Percentiles rank a stretch among this genome's conserved stretches.
These are phyloP conservation scores for Eubasilissa regina DNA, from an alignment of 1,140 invertebrate genomes.

Conservation along the genomic window DNA sequence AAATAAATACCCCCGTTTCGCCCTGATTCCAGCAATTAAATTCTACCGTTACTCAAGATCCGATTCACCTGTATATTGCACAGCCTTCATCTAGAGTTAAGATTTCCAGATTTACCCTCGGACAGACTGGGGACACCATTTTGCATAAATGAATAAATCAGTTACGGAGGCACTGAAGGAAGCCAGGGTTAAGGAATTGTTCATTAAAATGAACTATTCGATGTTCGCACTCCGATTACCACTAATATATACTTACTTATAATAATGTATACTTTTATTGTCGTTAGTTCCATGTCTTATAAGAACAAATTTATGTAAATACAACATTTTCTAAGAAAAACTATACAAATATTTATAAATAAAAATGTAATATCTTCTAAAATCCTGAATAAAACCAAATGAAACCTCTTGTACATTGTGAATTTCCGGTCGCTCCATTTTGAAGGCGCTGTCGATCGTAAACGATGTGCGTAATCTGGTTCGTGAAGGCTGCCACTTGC, in stretches of 20 bases:
- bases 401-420: background rate
- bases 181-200: constrained; percentile 25
- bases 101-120: constrained; percentile 52
- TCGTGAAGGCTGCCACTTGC: constrained; percentile 58
- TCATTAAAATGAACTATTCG: constrained; percentile 12
- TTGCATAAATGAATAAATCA: constrained; percentile 60
- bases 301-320: no score
- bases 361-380: background rate
- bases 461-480: constrained; percentile 58
- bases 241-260: no score
- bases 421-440: constrained; percentile 10
- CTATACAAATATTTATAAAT: no score
- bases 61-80: constrained; percentile 52
- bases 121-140: constrained; percentile 33
- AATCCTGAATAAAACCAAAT: background rate
- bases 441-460: constrained; percentile 45
- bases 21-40: constrained; percentile 60
- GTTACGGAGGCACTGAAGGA: constrained; percentile 26
- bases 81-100: constrained; percentile 45
- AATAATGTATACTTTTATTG: no score
- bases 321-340: no score
- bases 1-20: constrained; percentile 56
- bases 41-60: constrained; percentile 55
- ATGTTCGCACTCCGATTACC: background rate
- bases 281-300: no score